These are phyloP conservation scores for Lithophane semibrunnea DNA, from an alignment of 2,888 invertebrate genomes.

Conservation along the genomic window DNA sequence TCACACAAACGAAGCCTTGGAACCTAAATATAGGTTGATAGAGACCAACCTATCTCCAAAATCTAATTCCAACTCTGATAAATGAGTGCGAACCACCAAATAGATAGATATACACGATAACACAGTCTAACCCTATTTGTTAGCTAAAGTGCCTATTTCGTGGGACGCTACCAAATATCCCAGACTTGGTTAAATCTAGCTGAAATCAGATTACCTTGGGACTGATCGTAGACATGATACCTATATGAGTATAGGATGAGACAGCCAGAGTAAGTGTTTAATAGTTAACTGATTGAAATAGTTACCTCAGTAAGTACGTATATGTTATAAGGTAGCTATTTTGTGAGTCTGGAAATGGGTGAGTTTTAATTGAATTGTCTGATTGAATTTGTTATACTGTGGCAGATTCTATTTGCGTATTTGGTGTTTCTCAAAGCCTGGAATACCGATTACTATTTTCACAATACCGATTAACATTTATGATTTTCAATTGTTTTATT, in stretches of 20 bases:
- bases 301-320: background rate
- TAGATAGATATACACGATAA: slow-evolving; percentile 14
- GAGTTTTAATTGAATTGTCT: background rate
- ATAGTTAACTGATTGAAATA: slow-evolving; percentile 34
- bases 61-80: background rate
- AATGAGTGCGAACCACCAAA: slow-evolving; percentile 14
- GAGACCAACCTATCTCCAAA: background rate
- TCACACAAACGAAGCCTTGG: background rate
- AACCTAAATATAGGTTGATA: background rate
- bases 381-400: background rate
- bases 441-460: background rate
- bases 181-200: slow-evolving; percentile 58
- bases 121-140: slow-evolving; percentile 36
- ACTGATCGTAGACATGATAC: slow-evolving; percentile 16
- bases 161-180: slow-evolving; percentile 41
- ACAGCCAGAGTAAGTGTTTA: slow-evolving; percentile 27
- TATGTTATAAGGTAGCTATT: background rate
- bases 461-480: too few relatives aligned
- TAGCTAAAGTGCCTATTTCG: slow-evolving; percentile 51
- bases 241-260: slow-evolving; percentile 20
- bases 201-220: slow-evolving; percentile 57
- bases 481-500: background rate
- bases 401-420: background rate
- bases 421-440: background rate
- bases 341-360: background rate